Conservation (phyloP, 2,113 vertebrate genomes). For the Entelurus aequoreus region DNA sequence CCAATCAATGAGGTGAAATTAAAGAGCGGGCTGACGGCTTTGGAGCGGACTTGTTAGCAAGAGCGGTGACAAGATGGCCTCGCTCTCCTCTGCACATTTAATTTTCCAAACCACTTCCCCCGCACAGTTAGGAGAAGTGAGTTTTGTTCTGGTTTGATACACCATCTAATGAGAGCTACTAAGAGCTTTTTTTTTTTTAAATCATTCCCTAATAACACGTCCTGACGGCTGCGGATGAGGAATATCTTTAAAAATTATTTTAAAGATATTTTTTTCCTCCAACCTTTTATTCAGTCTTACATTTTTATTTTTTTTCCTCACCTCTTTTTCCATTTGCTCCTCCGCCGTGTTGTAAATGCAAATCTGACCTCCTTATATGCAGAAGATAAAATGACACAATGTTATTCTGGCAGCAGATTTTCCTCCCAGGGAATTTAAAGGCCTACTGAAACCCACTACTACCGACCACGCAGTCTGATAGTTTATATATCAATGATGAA, state of each 20-base stretch:
- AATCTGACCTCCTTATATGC: no score
- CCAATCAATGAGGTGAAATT: conserved; percentile 76
- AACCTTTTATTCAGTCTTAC: conserved; percentile 63
- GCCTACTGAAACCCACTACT: no score
- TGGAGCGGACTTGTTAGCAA: conserved; percentile 68
- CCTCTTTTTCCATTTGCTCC: conserved; percentile 36
- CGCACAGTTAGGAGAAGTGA: conserved; percentile 77
- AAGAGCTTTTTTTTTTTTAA: conserved; percentile 81
- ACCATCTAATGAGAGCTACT: conserved; percentile 80
- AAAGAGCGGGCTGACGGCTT: conserved; percentile 74
- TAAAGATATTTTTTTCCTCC: no score
- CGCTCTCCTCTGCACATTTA: conserved; percentile 72
- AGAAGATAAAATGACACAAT: no score
- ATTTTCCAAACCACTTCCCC: conserved; percentile 81
- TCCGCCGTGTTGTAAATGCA: no score
- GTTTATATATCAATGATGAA: no score
- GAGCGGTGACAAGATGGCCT: conserved; percentile 66
- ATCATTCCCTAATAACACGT: conserved; percentile 77
- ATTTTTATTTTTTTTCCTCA: conserved; percentile 46
- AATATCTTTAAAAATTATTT: no score
- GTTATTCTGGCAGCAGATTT: no score
- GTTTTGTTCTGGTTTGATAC: conserved; percentile 83
- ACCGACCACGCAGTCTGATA: no score
- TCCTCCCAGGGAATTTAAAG: no score
- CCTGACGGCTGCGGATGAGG: conserved; percentile 63